Base-by-base conservation (phyloP, 2,797 vertebrate species). In the Poecile montanus region DNA sequence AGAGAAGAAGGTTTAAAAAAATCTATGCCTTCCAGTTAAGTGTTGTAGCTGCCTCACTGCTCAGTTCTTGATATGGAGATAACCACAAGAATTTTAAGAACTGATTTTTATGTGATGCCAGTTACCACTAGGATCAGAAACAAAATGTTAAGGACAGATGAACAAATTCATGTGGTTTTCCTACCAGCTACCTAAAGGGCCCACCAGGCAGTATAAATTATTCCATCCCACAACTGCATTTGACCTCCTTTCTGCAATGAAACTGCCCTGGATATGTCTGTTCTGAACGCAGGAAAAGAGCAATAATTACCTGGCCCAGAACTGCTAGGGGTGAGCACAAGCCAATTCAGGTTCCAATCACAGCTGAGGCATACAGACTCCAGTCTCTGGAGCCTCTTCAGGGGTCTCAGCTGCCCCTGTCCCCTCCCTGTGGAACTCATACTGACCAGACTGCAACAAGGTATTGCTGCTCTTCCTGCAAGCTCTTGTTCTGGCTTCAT, bases 31-130 rank as follows among this genome's bases (percentile, higher is more conserved):
- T 71, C 58, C 60, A 90, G 65, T 82, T 60, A 88, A 79, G 30
- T 50, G 67, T 50, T 57, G 57, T 74, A 89, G 47, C 62, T 71
- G 47, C 66, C 67, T 92, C 50, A 47, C 63, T 63, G 26, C 34
- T 91, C 53, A 51, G 23, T 36, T 92, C 80, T 82, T 78, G 75
- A 45, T 78, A 62, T 6, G 38, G 54, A 85, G 60, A 80, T 48
- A 85, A 68, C 40, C 71, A 85, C 45, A 82, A 85, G n/a, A 66
- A 81, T 90, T 89, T 93, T 92, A 68, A 70, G n/a, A 90, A 72
- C 47, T 71, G 19, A 79, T 66, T 96, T 85, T 93, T 87, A 42
- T 77, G 50, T 75, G 38, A 62, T 75, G 36, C 26, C 18, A 44
- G 67, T 60, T 89, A 75, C 47, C 56, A 42, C 54, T 54, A 56